Percentiles rank a stretch among this genome's conserved stretches.
phyloP scores from a whole-genome alignment of 2,888 invertebrate genomes.

The Idaea straminata region DNA sequence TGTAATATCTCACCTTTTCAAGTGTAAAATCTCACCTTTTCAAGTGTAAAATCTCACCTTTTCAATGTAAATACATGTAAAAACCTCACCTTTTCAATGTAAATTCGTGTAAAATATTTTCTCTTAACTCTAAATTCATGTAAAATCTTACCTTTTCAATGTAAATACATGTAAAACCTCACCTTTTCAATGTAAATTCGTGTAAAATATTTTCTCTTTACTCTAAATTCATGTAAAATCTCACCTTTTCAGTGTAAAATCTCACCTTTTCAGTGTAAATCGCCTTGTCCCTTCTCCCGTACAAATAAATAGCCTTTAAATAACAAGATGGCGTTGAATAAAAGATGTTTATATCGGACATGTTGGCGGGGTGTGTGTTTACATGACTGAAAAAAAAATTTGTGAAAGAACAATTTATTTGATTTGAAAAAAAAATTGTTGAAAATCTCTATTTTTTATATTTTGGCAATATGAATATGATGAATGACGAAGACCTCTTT shows the following conservation, averaged over 20 bases:
- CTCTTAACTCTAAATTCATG: no score
- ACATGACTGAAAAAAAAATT: conserved; percentile 50
- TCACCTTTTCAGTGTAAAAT: conserved; percentile 33
- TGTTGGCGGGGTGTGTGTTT: conserved; percentile 59
- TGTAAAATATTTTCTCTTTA: background rate
- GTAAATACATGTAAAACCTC: background rate
- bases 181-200: background rate
- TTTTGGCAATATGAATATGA: no score
- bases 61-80: background rate
- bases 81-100: background rate
- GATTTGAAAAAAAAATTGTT: no score
- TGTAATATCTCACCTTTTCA: no score
- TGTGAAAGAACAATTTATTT: no score
- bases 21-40: no score
- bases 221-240: conserved; percentile 8
- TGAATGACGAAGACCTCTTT: no score
- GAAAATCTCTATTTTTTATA: no score
- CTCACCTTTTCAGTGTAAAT: conserved; percentile 64
- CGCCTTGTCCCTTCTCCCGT: conserved; percentile 85
- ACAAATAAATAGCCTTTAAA: conserved; percentile 80
- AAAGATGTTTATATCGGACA: conserved; percentile 80
- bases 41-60: no score
- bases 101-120: background rate
- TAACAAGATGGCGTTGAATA: conserved; percentile 83
- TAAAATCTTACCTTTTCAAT: background rate